Conservation (phyloP, 1,140 invertebrate species). For the Apolygus lucorum region DNA sequence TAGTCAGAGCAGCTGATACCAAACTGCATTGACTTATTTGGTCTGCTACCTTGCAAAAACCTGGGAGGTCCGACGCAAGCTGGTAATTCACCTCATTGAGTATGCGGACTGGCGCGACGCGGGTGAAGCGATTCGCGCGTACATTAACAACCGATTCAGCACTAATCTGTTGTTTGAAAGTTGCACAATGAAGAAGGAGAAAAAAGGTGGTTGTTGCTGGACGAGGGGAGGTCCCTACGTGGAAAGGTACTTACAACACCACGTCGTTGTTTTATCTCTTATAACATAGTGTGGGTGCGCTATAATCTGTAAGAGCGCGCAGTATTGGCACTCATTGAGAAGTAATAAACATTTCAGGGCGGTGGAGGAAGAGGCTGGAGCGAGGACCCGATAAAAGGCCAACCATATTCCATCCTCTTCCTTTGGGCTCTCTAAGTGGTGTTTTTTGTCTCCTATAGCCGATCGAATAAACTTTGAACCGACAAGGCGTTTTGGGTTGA, state of each 20-base stretch:
- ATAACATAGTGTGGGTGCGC: conserved; percentile 11
- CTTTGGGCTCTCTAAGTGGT: background rate
- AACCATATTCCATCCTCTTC: background rate
- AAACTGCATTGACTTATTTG: too few relatives aligned
- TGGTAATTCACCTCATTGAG: background rate
- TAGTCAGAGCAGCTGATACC: too few relatives aligned
- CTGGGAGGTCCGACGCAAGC: background rate
- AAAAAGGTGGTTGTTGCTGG: background rate
- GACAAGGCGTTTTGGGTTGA: conserved; percentile 16
- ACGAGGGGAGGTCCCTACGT: conserved; percentile 5
- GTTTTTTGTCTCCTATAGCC: background rate
- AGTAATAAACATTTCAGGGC: conserved; percentile 1
- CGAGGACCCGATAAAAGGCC: background rate
- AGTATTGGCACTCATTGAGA: conserved; percentile 11
- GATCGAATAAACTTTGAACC: conserved; percentile 8
- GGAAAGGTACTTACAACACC: conserved; percentile 7
- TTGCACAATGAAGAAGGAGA: background rate
- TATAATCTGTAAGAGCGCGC: conserved; percentile 11
- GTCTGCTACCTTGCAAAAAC: too few relatives aligned
- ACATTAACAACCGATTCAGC: background rate
- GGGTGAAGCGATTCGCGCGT: background rate
- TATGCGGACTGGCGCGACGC: background rate
- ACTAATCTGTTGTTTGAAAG: background rate
- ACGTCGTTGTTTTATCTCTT: conserved; percentile 7
- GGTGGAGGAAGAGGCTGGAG: background rate